Base-by-base conservation (phyloP, 2,888 invertebrate species). In the Machimus rusticus region DNA sequence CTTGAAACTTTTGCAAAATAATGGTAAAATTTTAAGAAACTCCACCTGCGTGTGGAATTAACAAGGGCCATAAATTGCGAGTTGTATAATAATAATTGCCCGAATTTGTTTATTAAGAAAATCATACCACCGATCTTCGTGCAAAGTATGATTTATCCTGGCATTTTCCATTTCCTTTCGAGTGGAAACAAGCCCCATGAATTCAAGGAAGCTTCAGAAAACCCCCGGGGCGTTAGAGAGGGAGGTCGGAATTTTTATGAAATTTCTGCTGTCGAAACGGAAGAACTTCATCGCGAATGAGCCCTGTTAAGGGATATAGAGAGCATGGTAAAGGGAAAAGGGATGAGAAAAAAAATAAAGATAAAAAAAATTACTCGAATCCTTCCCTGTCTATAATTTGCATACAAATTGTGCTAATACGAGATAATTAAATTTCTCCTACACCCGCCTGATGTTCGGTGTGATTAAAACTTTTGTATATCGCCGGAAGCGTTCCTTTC, bases 351-450 rank as follows among this genome's bases (percentile, higher is more conserved):
- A 34, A 34, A 34, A 34, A 34, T 34, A 55, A 1, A 16, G 14
- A 31, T n/a, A n/a, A n/a, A 79, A 28, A 66, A 19, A 84, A 84
- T 19, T 37, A 34, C 82, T 84, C 6, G 19, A 84, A 66, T 84
- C 39, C 66, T 82, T 82, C 16, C 37, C 46, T 46, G 66, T 57
- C 37, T 84, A 37, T 37, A 84, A 84, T 84, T 84, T 84, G 82
- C 82, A 84, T 84, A 66, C 82, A 84, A 84, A 84, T 84, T 57
- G 82, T 66, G 57, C 39, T 57, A 66, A 84, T 84, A 66, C 66
- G 66, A 84, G 82, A 84, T 84, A 84, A 84, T 84, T 84, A 84
- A 84, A 84, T 66, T 84, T 84, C 39, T 84, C 82, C 66, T 66
- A 84, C 66, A 66, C 39, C 66, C 66, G 16, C 37, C 39, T n/a